Evolutionary conservation across 92 coral and sea anemone genomes (phyloP).

Genomic region (Paragorgia papillata): DNA sequence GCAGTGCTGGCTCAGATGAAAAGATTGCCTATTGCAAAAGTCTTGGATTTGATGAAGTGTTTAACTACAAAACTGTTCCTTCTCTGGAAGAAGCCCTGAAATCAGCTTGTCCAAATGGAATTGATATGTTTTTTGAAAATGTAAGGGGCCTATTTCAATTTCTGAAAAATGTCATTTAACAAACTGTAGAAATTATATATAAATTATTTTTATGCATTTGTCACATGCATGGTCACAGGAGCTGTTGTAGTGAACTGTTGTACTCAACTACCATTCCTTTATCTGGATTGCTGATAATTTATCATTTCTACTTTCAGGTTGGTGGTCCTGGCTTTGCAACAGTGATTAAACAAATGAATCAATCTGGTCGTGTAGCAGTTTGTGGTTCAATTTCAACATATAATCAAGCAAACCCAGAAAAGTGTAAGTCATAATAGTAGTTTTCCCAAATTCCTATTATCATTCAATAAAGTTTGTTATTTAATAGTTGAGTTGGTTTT

Average conservation of each 20-base stretch:
- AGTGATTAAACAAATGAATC: constrained; percentile 52
- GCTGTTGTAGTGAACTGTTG: too few species aligned
- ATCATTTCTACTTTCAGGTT: too few species aligned
- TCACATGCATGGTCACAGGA: too few species aligned
- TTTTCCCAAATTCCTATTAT: not conserved
- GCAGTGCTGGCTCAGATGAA: constrained; percentile 61
- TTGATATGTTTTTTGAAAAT: constrained; percentile 63
- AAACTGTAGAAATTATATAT: not conserved
- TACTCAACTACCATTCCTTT: too few species aligned
- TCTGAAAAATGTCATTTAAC: not conserved
- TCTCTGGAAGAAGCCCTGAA: constrained; percentile 56
- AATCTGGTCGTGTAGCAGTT: constrained; percentile 46
- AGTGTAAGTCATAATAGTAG: constrained; percentile 21
- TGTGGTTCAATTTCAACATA: constrained; percentile 56
- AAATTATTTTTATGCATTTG: not conserved
- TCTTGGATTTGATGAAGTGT: constrained; percentile 60
- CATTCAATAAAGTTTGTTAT: too few species aligned
- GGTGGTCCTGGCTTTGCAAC: constrained; percentile 61
- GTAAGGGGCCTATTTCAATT: constrained; percentile 18
- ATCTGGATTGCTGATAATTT: too few species aligned
- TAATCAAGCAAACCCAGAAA: constrained; percentile 25
- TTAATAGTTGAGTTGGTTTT: too few species aligned
- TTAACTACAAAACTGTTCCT: constrained; percentile 58
- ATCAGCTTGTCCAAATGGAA: constrained; percentile 55
- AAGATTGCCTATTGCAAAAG: constrained; percentile 58